Conservation (phyloP, 2,888 invertebrate genomes). For the Thecocarcelia acutangulata region DNA sequence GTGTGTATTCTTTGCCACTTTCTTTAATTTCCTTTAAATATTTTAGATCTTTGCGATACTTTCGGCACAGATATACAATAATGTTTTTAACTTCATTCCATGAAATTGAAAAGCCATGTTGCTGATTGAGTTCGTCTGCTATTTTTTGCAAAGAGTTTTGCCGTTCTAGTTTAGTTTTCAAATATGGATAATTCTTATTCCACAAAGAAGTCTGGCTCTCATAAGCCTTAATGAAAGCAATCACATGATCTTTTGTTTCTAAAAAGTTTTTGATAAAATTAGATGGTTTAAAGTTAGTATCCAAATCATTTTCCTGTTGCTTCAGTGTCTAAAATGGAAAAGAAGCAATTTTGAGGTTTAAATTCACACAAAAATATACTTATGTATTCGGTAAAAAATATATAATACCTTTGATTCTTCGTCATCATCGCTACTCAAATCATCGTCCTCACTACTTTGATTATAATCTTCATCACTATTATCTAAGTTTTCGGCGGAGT, state of each 20-base stretch:
- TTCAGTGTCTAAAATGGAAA: not conserved
- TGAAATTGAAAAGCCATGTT: constrained; percentile 47
- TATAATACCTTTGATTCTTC: not conserved
- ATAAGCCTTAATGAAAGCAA: constrained; percentile 48
- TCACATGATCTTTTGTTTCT: constrained; percentile 45
- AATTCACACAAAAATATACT: too few species aligned
- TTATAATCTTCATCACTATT: too few species aligned
- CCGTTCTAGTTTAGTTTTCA: constrained; percentile 37
- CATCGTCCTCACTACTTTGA: too few species aligned
- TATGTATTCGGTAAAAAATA: too few species aligned
- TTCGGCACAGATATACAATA: constrained; percentile 46
- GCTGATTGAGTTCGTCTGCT: constrained; percentile 40
- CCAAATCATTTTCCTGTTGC: constrained; percentile 20
- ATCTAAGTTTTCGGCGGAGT: too few species aligned
- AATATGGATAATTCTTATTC: constrained; percentile 53
- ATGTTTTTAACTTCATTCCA: constrained; percentile 18
- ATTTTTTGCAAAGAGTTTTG: constrained; percentile 55
- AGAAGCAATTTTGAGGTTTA: too few species aligned
- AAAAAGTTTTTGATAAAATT: constrained; percentile 46
- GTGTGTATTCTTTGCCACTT: constrained; percentile 22
- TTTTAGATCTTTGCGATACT: constrained; percentile 52
- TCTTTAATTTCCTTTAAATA: constrained; percentile 33
- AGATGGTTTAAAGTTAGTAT: not conserved
- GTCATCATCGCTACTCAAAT: too few species aligned
- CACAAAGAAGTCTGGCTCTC: constrained; percentile 56